Base-by-base conservation (phyloP, 2,888 invertebrate species). In the Blera fallax region DNA sequence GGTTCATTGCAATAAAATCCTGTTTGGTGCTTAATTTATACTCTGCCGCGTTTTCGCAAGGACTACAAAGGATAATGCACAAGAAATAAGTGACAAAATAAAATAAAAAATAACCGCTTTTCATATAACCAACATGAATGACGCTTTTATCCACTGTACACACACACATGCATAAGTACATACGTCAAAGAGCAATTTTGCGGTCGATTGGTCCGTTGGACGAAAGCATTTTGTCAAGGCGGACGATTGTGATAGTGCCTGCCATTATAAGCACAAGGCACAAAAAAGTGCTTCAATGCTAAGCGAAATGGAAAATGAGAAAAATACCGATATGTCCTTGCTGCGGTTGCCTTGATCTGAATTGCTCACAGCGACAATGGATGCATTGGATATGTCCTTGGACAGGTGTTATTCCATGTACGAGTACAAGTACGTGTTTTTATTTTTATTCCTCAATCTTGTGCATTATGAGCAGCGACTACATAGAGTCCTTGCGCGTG, bases 291-390 rank as follows among this genome's bases (percentile, higher is more conserved):
- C 43, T 62, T 62, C 62, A 62, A 62, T 45, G 45, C 10, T 62
- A 62, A 62, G 62, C 43, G 62, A 62, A 62, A 62, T 62, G 62
- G 62, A 60, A 60, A 60, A 62, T 58, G 50, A 24, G 27, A 1
- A 11, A 45, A 37, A 29, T 45, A 45, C 6, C 24, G 14, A 40
- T 24, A 27, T 27, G 29, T 62, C 43, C 29, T 45, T 62, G 62
- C 14, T 14, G 21, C 8, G 14, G 10, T 7, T 27, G 4, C 62
- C 45, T 62, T 62, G 45, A 62, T 45, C 62, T 62, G 62, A 29
- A 62, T 62, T 45, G 27, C 62, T 4, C 40, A 62, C 43, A 24
- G 45, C 14, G n/a, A 43, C 24, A 24, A 24, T 40, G 40, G 7
- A 43, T 43, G 37, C 40, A 60, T 43, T 11, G 29, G 16, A 14